Evolutionary conservation across 2,113 vertebrate genomes (phyloP).

Genomic region (Crotophaga sulcirostris): DNA sequence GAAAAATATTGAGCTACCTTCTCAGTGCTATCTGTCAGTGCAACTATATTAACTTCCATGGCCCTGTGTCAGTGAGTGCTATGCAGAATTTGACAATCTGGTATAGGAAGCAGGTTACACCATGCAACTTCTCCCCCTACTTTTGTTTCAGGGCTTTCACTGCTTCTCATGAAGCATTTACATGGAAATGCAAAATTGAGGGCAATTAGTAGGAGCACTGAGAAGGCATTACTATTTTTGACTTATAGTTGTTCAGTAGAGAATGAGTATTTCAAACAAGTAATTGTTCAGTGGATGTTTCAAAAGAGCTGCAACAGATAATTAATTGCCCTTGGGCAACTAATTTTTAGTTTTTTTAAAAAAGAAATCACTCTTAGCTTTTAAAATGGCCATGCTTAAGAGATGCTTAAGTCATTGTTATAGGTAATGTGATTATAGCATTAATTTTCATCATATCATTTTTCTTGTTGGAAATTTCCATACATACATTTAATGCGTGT

Average conservation of each 20-base stretch:
- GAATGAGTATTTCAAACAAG: neutral
- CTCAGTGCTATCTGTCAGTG: neutral
- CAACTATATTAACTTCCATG: neutral
- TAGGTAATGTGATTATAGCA: neutral
- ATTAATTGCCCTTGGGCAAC: no score
- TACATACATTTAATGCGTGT: neutral
- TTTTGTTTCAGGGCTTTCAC: neutral
- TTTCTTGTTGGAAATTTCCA: neutral
- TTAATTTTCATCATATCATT: neutral
- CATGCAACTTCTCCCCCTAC: neutral
- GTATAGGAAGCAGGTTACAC: neutral
- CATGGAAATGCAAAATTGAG: neutral
- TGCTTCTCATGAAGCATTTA: neutral
- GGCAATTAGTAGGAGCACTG: neutral
- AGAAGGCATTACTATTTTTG: neutral
- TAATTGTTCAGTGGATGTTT: neutral
- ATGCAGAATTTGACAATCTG: accelerated
- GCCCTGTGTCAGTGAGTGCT: no score
- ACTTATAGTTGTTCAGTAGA: neutral
- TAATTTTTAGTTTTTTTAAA: no score
- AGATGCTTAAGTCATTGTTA: neutral
- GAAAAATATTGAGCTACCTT: neutral
- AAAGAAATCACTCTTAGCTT: neutral
- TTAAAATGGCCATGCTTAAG: neutral
- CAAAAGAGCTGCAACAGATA: neutral